Conservation (phyloP, 2,113 vertebrate genomes). For the Poeciliopsis prolifica region DNA sequence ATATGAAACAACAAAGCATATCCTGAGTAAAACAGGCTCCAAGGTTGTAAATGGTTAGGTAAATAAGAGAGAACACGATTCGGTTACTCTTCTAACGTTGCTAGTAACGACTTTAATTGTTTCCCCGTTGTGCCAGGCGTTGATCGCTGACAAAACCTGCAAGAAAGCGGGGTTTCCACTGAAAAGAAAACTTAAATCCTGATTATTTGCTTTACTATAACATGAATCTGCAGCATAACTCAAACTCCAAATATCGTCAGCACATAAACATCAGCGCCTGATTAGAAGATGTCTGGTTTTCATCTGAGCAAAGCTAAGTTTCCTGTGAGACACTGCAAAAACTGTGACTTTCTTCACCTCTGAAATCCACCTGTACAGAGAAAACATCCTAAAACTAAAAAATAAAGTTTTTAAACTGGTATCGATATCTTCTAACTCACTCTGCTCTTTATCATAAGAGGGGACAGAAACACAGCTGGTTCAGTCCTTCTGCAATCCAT, state of each 20-base stretch:
- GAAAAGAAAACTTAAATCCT: conserved; percentile 29
- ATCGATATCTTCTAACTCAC: neutral
- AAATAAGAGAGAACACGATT: conserved; percentile 41
- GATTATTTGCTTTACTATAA: conserved; percentile 30
- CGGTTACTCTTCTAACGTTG: conserved; percentile 41
- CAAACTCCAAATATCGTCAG: neutral
- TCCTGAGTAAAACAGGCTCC: conserved; percentile 17
- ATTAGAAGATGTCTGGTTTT: conserved; percentile 43
- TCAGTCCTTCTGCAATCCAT: no score
- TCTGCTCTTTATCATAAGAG: no score
- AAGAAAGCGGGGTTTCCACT: conserved; percentile 12
- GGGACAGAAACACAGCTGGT: no score
- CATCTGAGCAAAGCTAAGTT: conserved; percentile 21
- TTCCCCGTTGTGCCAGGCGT: conserved; percentile 9
- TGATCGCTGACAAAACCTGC: conserved; percentile 15
- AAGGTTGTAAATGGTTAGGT: conserved; percentile 9
- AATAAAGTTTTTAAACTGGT: neutral
- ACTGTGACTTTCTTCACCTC: conserved; percentile 12
- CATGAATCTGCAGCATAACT: conserved; percentile 2
- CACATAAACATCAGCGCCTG: conserved; percentile 18
- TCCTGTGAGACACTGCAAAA: neutral
- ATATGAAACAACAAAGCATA: conserved; percentile 36
- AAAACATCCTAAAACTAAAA: neutral
- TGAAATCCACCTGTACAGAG: conserved; percentile 24
- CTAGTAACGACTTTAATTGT: conserved; percentile 32